Base-by-base conservation (phyloP, 2,113 vertebrate species). In the Tyto alba region DNA sequence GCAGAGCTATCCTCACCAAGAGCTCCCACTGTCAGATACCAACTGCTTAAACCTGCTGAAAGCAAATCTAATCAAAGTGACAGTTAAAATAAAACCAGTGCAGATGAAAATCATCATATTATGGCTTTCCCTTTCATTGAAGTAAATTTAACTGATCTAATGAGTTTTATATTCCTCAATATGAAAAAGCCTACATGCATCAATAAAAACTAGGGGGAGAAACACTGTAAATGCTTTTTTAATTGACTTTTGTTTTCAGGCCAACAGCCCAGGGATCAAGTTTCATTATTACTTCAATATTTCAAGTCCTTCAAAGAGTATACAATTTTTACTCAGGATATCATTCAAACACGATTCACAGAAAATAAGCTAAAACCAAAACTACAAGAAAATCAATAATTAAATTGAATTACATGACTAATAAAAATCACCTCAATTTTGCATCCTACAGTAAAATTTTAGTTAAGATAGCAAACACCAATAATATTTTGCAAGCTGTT, bases 201-300 rank as follows among this genome's bases (percentile, higher is more conserved):
- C 88, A 92, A 87, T 89, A 92, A 91, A 69, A 92, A 92, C 73
- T 52, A 87, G 76, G 78, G 48, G 67, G 25, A 94, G 32, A 13
- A 86, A 93, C 40, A 71, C n/a, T 63, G 80, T 11, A 74, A 92
- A 83, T 52, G 75, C 20, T 71, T 92, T 88, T 89, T 81, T 17
- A 93, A 95, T 84, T 86, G 72, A 89, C 68, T 95, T 94, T 32
- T 66, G 17, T 62, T 86, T 66, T 88, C 88, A 76, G 75, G 79
- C 63, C 79, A 93, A 79, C 68, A 83, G 59, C 75, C 50, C 63
- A 77, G 72, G 72, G 47, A 88, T 53, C 19, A 88, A 68, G 75
- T 73, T 83, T 73, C n/a, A 60, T 93, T 94, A 93, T 83, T 74
- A 53, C 63, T 85, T 36, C 71, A 92, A 30, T 85, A 88, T 90